Evolutionary conservation across 2,797 vertebrate species (phyloP).

Genomic region (Chelonia mydas): DNA sequence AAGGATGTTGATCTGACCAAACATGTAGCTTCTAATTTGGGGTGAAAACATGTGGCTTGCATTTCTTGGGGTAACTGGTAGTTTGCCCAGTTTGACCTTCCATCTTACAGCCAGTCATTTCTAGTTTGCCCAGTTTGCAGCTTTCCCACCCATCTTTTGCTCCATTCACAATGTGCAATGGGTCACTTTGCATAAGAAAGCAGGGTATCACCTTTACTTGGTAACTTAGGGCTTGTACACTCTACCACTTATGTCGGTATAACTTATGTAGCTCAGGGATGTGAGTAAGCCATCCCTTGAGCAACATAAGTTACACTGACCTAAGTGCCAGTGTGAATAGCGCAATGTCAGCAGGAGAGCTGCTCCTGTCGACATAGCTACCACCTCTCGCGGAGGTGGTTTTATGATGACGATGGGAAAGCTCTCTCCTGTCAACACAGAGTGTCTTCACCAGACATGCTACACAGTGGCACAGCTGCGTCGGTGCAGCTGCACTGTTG

Average conservation of each 20-base stretch:
- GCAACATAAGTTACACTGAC: background rate
- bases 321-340: background rate
- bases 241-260: background rate
- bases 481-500: background rate
- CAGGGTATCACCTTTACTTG: background rate
- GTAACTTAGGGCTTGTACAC: background rate
- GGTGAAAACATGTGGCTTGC: background rate
- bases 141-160: background rate
- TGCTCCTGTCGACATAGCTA: background rate
- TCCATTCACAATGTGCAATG: background rate
- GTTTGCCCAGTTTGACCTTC: background rate
- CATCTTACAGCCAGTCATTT: background rate
- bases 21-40: background rate
- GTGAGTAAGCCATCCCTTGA: background rate
- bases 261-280: background rate
- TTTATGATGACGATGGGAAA: background rate
- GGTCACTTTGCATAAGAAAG: background rate
- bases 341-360: too few species aligned
- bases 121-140: background rate
- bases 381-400: background rate
- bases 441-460: background rate
- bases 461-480: background rate
- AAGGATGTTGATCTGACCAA: background rate
- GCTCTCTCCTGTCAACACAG: background rate
- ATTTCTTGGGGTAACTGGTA: background rate